A percentile compares a stretch with the other conserved stretches of the same genome.
These are phyloP conservation scores for Indicator maculatus DNA, from an alignment of 2,113 vertebrate genomes.

Conservation along the genomic window DNA sequence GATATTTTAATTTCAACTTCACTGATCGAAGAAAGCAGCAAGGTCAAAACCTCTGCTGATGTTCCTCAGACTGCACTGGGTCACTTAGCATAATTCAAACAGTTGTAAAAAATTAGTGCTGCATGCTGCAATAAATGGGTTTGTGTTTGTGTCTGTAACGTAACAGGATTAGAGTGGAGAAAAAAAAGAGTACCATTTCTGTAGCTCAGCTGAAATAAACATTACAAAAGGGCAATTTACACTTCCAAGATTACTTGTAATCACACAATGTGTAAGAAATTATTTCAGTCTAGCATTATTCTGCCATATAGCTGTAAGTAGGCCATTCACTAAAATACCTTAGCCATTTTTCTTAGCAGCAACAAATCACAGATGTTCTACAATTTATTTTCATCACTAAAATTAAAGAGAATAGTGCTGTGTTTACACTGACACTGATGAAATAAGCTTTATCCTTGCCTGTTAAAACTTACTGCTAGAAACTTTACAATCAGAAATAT, in stretches of 20 bases:
- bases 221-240: conserved; percentile 52
- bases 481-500: background rate
- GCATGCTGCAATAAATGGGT: background rate
- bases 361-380: conserved; percentile 29
- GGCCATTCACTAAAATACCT: conserved; percentile 14
- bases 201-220: conserved; percentile 43
- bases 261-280: conserved; percentile 30
- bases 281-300: conserved; percentile 15
- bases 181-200: conserved; percentile 9
- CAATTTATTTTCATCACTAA: conserved; percentile 42
- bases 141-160: conserved; percentile 11
- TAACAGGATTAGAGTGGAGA: background rate
- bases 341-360: background rate
- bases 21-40: background rate
- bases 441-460: background rate
- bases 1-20: conserved; percentile 60
- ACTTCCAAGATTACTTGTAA: conserved; percentile 31
- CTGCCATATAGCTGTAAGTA: background rate
- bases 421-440: conserved; percentile 24
- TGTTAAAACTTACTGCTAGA: background rate
- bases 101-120: conserved; percentile 14
- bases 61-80: background rate
- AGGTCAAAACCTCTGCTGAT: background rate
- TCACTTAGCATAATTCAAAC: conserved; percentile 3
- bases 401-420: conserved; percentile 30